Percentiles rank a stretch among this genome's conserved stretches.
These are phyloP conservation scores for Fulica atra DNA, from an alignment of 2,113 vertebrate species.

Conservation along the genomic window DNA sequence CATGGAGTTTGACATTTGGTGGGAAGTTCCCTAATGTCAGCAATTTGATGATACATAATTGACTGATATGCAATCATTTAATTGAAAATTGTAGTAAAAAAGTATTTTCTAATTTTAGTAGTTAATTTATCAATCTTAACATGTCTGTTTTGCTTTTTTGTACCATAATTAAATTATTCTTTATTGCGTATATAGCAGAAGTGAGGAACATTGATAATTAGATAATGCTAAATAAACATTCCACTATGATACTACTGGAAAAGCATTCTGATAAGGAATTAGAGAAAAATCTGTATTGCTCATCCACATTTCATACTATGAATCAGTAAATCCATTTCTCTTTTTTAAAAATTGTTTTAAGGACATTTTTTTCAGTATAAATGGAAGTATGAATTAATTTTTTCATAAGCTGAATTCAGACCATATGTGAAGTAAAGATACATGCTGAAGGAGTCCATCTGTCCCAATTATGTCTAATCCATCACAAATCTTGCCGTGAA, in stretches of 20 bases:
- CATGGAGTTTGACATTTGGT: not conserved
- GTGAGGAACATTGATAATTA: not conserved
- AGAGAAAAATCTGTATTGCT: not conserved
- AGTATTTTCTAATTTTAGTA: not conserved
- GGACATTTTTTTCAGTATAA: not conserved
- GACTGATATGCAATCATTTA: not conserved
- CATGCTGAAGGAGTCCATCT: conserved; percentile 23
- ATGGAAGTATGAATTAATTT: not conserved
- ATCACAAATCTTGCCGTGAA: not conserved
- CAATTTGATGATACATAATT: not conserved
- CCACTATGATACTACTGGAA: not conserved
- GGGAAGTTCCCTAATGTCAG: not conserved
- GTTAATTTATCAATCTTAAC: not conserved
- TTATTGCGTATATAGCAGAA: not conserved
- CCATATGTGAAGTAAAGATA: not conserved
- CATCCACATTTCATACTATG: not conserved
- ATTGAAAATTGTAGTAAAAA: not conserved
- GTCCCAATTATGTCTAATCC: not conserved
- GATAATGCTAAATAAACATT: not conserved
- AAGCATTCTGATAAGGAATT: not conserved
- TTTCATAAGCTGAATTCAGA: conserved; percentile 21
- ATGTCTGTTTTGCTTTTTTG: not conserved
- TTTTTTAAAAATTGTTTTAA: not conserved
- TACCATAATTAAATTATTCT: not conserved
- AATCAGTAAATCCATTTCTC: not conserved